Evolutionary conservation across 1,140 invertebrate species (phyloP).

Genomic region (Stratiolaelaps scimitus): DNA sequence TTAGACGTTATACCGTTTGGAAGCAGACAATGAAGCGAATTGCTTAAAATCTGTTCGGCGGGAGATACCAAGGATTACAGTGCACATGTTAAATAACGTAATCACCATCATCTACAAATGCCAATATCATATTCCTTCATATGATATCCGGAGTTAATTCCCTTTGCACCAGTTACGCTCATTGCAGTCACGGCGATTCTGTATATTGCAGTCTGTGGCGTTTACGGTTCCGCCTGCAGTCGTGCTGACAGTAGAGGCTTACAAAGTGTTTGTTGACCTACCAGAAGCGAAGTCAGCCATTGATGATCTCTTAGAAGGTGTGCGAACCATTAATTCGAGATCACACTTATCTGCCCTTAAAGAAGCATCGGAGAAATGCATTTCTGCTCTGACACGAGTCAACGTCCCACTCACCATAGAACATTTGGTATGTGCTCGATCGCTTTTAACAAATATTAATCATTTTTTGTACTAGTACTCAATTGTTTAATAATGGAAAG

Average conservation of each 20-base stretch:
- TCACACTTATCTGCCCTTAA: background rate
- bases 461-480: background rate
- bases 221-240: conserved; percentile 1
- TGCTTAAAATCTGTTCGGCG: no score
- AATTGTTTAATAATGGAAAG: background rate
- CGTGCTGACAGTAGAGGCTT: background rate
- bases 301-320: background rate
- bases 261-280: background rate
- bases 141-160: background rate
- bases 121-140: no score
- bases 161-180: background rate
- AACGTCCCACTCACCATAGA: background rate
- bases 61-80: background rate
- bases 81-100: no score
- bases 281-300: background rate
- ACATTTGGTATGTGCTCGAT: background rate
- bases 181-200: background rate
- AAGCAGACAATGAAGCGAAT: no score
- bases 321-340: background rate
- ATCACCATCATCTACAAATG: no score
- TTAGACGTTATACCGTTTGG: no score
- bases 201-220: background rate
- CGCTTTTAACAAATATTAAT: background rate
- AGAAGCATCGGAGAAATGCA: background rate
- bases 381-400: background rate